Conservation (phyloP, 2,113 vertebrate species). For the Paedocypris sp. region DNA sequence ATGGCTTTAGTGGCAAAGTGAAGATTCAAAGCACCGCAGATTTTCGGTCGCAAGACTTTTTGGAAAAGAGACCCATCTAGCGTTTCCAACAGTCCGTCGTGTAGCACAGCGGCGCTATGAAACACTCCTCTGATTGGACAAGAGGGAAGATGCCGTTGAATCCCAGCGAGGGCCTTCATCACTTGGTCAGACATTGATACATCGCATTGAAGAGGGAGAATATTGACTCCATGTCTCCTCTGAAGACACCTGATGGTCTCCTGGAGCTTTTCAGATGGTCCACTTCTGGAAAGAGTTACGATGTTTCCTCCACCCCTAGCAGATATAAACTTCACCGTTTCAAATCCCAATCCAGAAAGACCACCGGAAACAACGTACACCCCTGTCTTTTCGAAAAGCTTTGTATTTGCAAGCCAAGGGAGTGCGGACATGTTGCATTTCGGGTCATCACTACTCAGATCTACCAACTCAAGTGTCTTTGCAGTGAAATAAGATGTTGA, state of each 20-base stretch:
- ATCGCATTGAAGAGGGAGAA: slow-evolving; percentile 64
- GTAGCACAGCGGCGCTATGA: slow-evolving; percentile 71
- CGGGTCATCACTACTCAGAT: slow-evolving; percentile 41
- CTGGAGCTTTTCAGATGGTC: slow-evolving; percentile 47
- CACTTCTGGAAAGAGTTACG: slow-evolving; percentile 64
- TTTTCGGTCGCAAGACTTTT: slow-evolving; percentile 72
- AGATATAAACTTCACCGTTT: slow-evolving; percentile 73
- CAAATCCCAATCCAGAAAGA: slow-evolving; percentile 75
- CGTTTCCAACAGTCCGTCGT: slow-evolving; percentile 60
- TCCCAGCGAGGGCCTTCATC: slow-evolving; percentile 51
- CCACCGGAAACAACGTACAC: slow-evolving; percentile 71
- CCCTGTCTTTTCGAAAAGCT: slow-evolving; percentile 56
- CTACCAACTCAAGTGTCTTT: slow-evolving; percentile 45
- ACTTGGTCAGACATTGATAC: slow-evolving; percentile 53
- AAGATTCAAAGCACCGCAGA: slow-evolving; percentile 71
- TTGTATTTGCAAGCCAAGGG: slow-evolving; percentile 32
- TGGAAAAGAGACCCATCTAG: slow-evolving; percentile 58
- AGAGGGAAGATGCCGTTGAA: slow-evolving; percentile 50
- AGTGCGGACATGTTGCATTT: slow-evolving; percentile 51
- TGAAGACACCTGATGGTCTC: slow-evolving; percentile 56
- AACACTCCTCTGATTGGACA: slow-evolving; percentile 70
- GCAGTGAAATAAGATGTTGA: slow-evolving; percentile 62
- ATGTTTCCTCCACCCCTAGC: slow-evolving; percentile 64
- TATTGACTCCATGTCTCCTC: slow-evolving; percentile 41
- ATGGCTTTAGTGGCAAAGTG: slow-evolving; percentile 61